Base-by-base conservation (phyloP, 1,140 invertebrate species). In the Chironomus tepperi region DNA sequence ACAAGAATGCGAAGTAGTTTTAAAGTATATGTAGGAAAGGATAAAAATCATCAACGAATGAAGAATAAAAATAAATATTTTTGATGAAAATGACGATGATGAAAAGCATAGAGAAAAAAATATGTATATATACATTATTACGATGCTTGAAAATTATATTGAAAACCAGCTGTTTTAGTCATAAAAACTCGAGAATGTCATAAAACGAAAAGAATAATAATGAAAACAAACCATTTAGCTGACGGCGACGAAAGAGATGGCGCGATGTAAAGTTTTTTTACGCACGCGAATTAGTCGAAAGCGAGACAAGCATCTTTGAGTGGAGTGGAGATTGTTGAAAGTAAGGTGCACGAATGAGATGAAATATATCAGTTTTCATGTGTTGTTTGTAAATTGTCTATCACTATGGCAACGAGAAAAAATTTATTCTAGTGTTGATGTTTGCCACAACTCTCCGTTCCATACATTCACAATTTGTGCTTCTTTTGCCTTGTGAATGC, bases 181-280 rank as follows among this genome's bases (percentile, higher is more conserved):
- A 70, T 70, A 70, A 70, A 34, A 57, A 57, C 47, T 57, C 47
- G 47, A 57, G 47, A 57, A 57, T 57, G 47, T 10, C 65, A 70
- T 70, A 70, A 70, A 70, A 70, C 18, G 65, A 70, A 21, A 70
- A 70, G 65, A 70, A 70, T 70, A 70, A 70, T 70, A 70, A 70
- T 70, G 65, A 70, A 70, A 70, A 70, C 65, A 70, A 70, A 70
- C 65, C 65, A 70, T 70, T 70, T 70, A 70, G 65, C 65, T 70
- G 65, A 70, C 65, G 65, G 65, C 65, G 19, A 21, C 16, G 19
- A 70, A 70, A 70, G 65, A 70, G 65, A 70, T 70, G 65, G 65
- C 65, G 19, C 19, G 65, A 70, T 70, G 19, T 70, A 70, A 67
- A 70, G 6, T 19, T 70, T 16, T 65, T 70, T 70, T 18, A 70